phyloP scores from a whole-genome alignment of 23 tunicate species.

The Clavelina lepadiformis region DNA sequence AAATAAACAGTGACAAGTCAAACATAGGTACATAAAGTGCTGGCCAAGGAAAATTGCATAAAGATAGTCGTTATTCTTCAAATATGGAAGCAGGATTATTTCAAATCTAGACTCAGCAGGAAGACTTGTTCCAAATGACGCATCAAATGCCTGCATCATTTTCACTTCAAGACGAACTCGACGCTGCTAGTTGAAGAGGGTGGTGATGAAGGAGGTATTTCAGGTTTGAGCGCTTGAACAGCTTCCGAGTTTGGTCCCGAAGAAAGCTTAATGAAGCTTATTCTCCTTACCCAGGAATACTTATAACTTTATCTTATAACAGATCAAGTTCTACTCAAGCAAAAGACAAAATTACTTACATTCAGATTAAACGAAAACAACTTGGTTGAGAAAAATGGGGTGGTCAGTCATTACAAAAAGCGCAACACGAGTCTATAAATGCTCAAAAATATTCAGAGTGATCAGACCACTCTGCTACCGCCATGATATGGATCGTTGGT shows the following conservation, averaged over 20 bases:
- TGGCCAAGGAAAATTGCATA: too few species aligned
- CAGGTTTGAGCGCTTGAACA: not conserved
- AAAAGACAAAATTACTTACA: slow-evolving; percentile 4
- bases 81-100: too few species aligned
- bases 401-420: slow-evolving; percentile 1
- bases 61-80: too few species aligned
- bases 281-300: not conserved
- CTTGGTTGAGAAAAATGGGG: slow-evolving; percentile 4
- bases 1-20: too few species aligned
- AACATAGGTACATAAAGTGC: too few species aligned
- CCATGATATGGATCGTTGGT: slow-evolving; percentile 1
- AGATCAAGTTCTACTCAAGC: not conserved
- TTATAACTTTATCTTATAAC: not conserved
- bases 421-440: not conserved
- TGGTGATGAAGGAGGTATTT: not conserved
- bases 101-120: too few species aligned
- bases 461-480: slow-evolving; percentile 4
- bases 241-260: slow-evolving; percentile 1
- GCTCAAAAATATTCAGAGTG: slow-evolving; percentile 1
- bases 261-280: slow-evolving; percentile 1
- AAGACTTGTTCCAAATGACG: too few species aligned
- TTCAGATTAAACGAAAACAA: not conserved
- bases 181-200: too few species aligned
- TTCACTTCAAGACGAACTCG: too few species aligned
- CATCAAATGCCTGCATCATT: too few species aligned